Percentiles rank a stretch among this genome's conserved stretches.
Conservation (phyloP, 2,888 invertebrate species). For the Drosophila picticornis region DNA sequence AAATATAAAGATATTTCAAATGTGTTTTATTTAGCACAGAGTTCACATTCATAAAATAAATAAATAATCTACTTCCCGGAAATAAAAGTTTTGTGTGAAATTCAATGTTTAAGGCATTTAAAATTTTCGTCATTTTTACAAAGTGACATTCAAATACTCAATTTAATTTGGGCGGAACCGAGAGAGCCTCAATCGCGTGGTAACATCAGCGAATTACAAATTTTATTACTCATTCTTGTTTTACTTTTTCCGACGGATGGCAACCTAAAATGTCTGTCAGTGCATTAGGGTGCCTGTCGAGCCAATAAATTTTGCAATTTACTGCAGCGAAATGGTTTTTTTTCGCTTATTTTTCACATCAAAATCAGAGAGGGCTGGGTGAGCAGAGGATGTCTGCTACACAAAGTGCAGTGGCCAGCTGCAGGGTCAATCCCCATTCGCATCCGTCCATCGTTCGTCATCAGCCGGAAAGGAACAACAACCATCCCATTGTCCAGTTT, state of each 20-base stretch:
- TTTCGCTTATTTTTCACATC: constrained; percentile 6
- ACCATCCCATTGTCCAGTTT: constrained; percentile 24
- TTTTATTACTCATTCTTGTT: constrained; percentile 71
- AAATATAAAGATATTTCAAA: background rate
- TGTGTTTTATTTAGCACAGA: background rate
- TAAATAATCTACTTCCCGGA: background rate
- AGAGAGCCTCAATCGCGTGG: constrained; percentile 62
- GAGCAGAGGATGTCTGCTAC: constrained; percentile 13
- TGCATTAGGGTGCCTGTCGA: constrained; percentile 60
- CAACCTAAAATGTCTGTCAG: constrained; percentile 50
- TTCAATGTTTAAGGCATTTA: background rate
- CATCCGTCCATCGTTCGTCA: constrained; percentile 48
- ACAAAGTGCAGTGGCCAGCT: constrained; percentile 68
- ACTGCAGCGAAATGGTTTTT: constrained; percentile 34
- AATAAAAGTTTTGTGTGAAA: background rate
- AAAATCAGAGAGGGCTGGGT: background rate
- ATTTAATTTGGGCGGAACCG: constrained; percentile 24
- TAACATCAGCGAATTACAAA: constrained; percentile 63
- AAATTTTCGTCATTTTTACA: constrained; percentile 9
- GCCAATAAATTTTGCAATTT: constrained; percentile 67
- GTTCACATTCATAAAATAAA: background rate
- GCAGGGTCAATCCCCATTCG: constrained; percentile 56
- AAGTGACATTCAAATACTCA: constrained; percentile 12
- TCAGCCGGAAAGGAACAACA: constrained; percentile 22
- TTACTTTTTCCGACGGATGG: constrained; percentile 15